A percentile compares a stretch with the other conserved stretches of the same genome.
Evolutionary conservation across 1,140 invertebrate species (phyloP).

Genomic region (Agrypnia vestita): DNA sequence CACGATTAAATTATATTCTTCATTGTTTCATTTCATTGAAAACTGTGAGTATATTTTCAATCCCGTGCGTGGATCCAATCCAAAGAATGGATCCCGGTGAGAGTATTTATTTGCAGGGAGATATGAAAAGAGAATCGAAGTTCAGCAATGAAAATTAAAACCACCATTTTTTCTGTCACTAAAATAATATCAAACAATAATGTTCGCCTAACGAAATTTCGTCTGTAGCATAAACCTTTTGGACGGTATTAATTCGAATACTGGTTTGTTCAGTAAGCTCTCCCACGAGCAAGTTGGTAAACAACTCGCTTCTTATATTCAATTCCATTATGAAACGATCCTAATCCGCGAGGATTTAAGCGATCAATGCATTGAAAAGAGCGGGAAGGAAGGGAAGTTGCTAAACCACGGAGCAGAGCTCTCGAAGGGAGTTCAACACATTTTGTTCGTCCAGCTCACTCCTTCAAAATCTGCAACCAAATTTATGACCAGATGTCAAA

Average conservation of each 20-base stretch:
- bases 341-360: slow-evolving; percentile 40
- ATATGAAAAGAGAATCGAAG: too few species aligned
- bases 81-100: too few species aligned
- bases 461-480: neutral
- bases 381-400: neutral
- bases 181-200: neutral
- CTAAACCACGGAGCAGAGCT: neutral
- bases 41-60: too few species aligned
- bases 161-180: too few species aligned
- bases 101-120: too few species aligned
- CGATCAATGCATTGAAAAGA: slow-evolving; percentile 46
- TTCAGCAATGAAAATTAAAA: too few species aligned
- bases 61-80: too few species aligned
- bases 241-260: slow-evolving; percentile 38
- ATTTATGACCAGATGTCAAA: neutral
- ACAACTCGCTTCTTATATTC: slow-evolving; percentile 41
- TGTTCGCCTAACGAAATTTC: slow-evolving; percentile 31
- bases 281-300: slow-evolving; percentile 34
- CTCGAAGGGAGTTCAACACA: slow-evolving; percentile 21
- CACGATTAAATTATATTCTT: too few species aligned
- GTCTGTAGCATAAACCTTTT: slow-evolving; percentile 38
- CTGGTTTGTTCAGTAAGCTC: slow-evolving; percentile 18
- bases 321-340: slow-evolving; percentile 39
- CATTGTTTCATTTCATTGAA: too few species aligned
- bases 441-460: neutral